Evolutionary conservation across 1,140 invertebrate species (phyloP), one percentile per base, ranked within the genome.

Genomic region (Microplitis demolitor): DNA sequence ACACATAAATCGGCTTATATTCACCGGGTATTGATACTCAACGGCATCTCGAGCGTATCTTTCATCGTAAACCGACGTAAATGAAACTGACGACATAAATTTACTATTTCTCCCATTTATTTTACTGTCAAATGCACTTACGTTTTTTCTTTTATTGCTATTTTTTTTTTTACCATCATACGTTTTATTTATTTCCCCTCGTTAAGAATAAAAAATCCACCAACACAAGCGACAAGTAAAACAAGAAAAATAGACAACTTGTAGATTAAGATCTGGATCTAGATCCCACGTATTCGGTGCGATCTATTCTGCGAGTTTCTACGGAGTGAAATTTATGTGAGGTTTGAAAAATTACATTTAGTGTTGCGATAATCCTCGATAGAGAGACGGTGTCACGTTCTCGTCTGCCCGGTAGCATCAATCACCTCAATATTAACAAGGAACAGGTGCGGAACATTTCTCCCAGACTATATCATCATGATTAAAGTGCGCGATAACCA

Each of bases 381-480:
- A 5, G 5, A 58, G 24, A 33, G 56, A 24, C 56, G 24, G 24
- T 58, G 56, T 58, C 56, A 58, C 56, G 56, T 58, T 58, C 24
- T 33, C 56, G 16, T 11, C 56, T 58, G 16, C 24, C 56, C 53
- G 5, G 24, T 31, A 0, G 56, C 56, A 58, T 58, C 56, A 58
- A 58, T 58, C 56, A 58, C 24, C 16, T 45, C 39, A 58, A 58
- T 58, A 31, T 58, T 58, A 58, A 58, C 56, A 58, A 58, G 56
- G 56, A 58, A 58, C 56, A 58, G 56, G 56, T 58, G 56, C 56
- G 24, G 16, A 33, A 11, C 9, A 58, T 58, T 58, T 58, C 31
- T 58, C 4, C 14, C 4, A 3, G 24, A 58, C 14, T 16, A 24
- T 31, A 24, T 24, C 16, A 31, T 16, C 16, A 0, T 58, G 56